These are phyloP conservation scores for Pogonomyrmex barbatus DNA, from an alignment of 1,140 invertebrate genomes.

Conservation along the genomic window DNA sequence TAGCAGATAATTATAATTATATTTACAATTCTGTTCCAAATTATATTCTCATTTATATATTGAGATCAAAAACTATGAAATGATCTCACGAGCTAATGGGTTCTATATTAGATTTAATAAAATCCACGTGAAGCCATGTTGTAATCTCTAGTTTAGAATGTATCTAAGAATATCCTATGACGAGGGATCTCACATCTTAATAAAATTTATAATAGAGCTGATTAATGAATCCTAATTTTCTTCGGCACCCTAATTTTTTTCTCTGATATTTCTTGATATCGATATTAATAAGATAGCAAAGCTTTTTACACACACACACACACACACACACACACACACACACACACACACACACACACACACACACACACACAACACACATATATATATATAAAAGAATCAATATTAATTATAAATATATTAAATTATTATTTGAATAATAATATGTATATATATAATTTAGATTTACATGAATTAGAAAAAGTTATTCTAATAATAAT, in stretches of 20 bases:
- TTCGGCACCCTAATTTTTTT: background rate
- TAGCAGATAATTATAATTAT: background rate
- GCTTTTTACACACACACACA: no score
- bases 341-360: no score
- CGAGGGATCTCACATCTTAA: conserved; percentile 4
- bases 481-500: conserved; percentile 33
- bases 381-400: background rate
- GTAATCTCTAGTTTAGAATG: conserved; percentile 45
- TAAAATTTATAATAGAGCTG: conserved; percentile 13
- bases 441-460: background rate
- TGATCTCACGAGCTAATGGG: conserved; percentile 35
- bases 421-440: conserved; percentile 35
- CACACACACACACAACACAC: no score
- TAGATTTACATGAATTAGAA: background rate
- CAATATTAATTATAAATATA: background rate
- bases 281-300: conserved; percentile 29
- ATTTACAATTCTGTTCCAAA: conserved; percentile 32
- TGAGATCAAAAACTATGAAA: conserved; percentile 51
- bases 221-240: conserved; percentile 29
- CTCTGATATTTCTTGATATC: background rate
- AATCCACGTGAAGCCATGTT: conserved; percentile 18
- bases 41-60: conserved; percentile 52
- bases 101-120: conserved; percentile 67
- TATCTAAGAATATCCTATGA: conserved; percentile 50
- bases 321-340: no score